Percentiles rank a stretch among this genome's conserved stretches.
Conservation (phyloP, 2,888 invertebrate species). For the Phaedon cochleariae region DNA sequence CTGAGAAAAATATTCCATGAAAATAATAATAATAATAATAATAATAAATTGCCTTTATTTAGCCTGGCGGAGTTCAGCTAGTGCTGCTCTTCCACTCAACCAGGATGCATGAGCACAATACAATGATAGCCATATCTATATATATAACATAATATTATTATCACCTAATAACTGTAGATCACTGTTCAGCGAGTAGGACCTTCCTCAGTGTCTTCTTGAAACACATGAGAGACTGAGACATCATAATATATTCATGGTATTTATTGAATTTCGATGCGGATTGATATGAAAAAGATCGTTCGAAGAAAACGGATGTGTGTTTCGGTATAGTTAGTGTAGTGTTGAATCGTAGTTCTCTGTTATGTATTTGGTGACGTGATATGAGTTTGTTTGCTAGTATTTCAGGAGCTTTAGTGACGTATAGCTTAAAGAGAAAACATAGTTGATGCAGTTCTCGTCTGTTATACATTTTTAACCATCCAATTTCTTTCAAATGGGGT, state of each 20-base stretch:
- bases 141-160: no score
- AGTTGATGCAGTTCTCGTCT: background rate
- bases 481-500: background rate
- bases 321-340: background rate
- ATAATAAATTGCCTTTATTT: no score
- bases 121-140: no score
- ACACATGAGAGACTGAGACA: background rate
- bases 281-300: background rate
- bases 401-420: no score
- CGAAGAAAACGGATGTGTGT: background rate
- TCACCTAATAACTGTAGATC: no score
- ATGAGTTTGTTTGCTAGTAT: background rate
- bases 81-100: no score
- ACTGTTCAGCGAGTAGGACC: no score
- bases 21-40: no score
- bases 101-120: no score
- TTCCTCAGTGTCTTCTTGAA: background rate
- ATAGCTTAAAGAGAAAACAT: no score
- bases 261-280: background rate
- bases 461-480: background rate
- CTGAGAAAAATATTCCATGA: no score
- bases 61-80: no score
- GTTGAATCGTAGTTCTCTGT: background rate
- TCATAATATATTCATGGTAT: background rate
- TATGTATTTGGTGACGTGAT: background rate